phyloP scores from a whole-genome alignment of 2,113 vertebrate genomes.

The Nerophis ophidion region DNA sequence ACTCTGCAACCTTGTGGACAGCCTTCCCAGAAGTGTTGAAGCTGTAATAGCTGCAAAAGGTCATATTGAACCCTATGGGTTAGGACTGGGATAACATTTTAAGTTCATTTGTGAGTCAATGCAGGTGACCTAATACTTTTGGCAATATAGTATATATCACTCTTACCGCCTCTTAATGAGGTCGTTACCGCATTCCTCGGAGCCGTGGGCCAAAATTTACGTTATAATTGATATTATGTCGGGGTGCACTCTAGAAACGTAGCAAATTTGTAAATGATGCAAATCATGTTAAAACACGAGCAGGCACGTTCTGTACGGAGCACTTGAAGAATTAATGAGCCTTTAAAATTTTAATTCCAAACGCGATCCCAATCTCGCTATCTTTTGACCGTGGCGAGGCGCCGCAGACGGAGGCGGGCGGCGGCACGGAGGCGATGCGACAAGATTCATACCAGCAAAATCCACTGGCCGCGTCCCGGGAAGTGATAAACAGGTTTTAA shows the following conservation, averaged over 20 bases:
- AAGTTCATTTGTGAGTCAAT: too few species aligned
- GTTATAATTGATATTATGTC: conserved; percentile 13
- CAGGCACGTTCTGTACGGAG: conserved; percentile 32
- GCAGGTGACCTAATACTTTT: too few species aligned
- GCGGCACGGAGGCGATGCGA: conserved; percentile 16
- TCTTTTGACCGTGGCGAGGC: conserved; percentile 20
- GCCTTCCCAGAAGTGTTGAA: too few species aligned
- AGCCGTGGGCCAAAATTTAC: conserved; percentile 12
- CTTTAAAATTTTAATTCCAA: conserved; percentile 58
- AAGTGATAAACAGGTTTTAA: conserved; percentile 54
- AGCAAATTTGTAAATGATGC: conserved; percentile 32
- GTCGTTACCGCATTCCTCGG: conserved; percentile 19
- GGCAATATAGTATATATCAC: conserved; percentile 1
- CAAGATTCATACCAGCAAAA: conserved; percentile 14
- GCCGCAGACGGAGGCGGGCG: conserved; percentile 16
- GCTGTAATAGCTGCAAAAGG: too few species aligned
- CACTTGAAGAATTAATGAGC: conserved; percentile 61
- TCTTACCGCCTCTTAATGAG: conserved; percentile 28
- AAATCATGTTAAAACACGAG: conserved; percentile 46
- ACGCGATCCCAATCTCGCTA: conserved; percentile 47
- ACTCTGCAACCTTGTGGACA: too few species aligned
- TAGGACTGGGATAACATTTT: too few species aligned
- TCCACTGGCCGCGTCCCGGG: conserved; percentile 21
- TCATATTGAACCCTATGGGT: too few species aligned
- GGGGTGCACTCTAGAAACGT: conserved; percentile 23